Evolutionary conservation across 2,113 vertebrate species (phyloP).

Genomic region (Neogale vison): DNA sequence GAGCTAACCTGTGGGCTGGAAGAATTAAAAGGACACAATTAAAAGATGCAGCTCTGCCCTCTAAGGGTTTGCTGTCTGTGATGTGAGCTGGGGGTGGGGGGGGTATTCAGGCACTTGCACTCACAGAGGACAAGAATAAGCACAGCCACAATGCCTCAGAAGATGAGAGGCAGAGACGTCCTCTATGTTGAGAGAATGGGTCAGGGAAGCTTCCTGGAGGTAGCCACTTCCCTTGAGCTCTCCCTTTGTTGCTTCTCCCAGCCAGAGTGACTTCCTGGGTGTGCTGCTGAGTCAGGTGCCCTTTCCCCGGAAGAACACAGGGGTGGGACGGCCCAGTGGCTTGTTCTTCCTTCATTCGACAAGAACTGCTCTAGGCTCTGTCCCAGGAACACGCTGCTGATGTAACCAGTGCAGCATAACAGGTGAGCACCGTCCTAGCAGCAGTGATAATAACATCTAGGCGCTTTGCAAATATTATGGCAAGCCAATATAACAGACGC

Average conservation of each 20-base stretch:
- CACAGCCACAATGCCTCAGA: not conserved
- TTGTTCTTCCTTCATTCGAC: not conserved
- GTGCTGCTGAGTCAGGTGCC: constrained; percentile 41
- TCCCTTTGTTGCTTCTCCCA: not conserved
- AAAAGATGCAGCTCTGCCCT: not conserved
- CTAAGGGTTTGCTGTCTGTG: not conserved
- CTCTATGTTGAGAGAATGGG: not conserved
- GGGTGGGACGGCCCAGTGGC: not conserved
- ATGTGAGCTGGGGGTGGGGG: not conserved
- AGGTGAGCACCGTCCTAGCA: fast-evolving
- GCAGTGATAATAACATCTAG: not conserved
- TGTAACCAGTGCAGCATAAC: not conserved
- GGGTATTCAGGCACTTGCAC: not conserved
- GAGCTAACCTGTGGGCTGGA: not conserved
- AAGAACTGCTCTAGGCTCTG: not conserved
- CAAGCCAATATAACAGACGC: not conserved
- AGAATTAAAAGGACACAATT: not conserved
- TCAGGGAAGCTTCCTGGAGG: not conserved
- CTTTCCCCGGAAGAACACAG: not conserved
- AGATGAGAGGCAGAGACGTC: not conserved
- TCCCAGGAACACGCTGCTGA: not conserved
- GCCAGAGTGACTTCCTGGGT: constrained; percentile 12
- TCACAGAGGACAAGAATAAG: not conserved
- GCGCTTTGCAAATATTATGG: not conserved
- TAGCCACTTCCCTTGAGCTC: not conserved